Percentiles rank a stretch among this genome's conserved stretches.
Conservation (phyloP, 2,888 invertebrate genomes). For the Tachina fera region DNA sequence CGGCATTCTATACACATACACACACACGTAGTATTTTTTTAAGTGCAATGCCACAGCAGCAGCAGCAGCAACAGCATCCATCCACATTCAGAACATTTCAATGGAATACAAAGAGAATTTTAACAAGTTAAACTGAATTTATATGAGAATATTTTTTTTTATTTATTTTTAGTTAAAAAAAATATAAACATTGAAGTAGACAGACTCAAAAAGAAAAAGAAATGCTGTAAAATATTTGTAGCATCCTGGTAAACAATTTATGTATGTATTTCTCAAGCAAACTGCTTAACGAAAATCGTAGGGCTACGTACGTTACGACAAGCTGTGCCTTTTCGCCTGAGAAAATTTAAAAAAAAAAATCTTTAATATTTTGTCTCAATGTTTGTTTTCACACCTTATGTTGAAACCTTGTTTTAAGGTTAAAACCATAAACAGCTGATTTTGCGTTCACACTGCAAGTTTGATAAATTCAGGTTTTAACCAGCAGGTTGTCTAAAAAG, state of each 20-base stretch:
- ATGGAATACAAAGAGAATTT: slow-evolving; percentile 49
- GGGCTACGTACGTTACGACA: too few relatives aligned
- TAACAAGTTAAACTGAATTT: slow-evolving; percentile 50
- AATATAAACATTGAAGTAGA: slow-evolving; percentile 20
- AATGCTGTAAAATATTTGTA: slow-evolving; percentile 24
- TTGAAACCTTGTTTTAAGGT: too few relatives aligned
- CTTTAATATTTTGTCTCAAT: too few relatives aligned
- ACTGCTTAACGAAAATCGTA: too few relatives aligned
- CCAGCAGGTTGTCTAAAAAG: too few relatives aligned
- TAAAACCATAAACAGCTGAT: too few relatives aligned
- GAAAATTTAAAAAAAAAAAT: too few relatives aligned
- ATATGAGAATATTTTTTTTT: slow-evolving; percentile 41
- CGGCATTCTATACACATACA: background rate
- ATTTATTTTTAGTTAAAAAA: background rate
- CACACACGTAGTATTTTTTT: background rate
- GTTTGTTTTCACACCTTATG: too few relatives aligned
- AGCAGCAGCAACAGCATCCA: slow-evolving; percentile 9
- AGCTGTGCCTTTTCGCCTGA: too few relatives aligned
- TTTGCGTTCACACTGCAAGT: too few relatives aligned
- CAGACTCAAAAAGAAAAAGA: slow-evolving; percentile 1
- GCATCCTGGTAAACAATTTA: background rate
- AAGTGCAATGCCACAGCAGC: slow-evolving; percentile 27
- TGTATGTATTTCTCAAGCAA: too few relatives aligned
- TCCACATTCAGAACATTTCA: slow-evolving; percentile 47
- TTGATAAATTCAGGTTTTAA: too few relatives aligned